A percentile compares a stretch with the other conserved stretches of the same genome.
phyloP scores from a whole-genome alignment of 2,888 invertebrate genomes.

The Scaeva pyrastri region DNA sequence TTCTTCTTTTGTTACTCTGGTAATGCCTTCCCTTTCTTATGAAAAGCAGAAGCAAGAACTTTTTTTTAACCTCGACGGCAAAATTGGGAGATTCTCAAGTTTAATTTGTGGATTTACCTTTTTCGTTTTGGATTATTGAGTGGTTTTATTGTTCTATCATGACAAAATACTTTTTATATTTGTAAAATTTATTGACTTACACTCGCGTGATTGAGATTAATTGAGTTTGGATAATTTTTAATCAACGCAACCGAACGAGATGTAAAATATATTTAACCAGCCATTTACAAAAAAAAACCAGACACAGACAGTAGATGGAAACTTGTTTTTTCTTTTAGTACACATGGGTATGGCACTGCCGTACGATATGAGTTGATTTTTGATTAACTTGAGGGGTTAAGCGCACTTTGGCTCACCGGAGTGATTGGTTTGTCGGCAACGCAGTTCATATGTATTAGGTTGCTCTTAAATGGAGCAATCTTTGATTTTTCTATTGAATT shows the following conservation, averaged over 20 bases:
- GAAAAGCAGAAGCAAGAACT: constrained; percentile 51
- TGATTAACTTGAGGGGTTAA: constrained; percentile 10
- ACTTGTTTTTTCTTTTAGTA: constrained; percentile 70
- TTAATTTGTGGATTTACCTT: constrained; percentile 61
- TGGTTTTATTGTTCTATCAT: constrained; percentile 60
- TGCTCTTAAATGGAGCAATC: too few relatives aligned
- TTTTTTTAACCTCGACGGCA: constrained; percentile 18
- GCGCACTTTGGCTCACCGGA: background rate
- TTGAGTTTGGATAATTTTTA: constrained; percentile 52
- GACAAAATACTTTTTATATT: constrained; percentile 51
- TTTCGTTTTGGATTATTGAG: constrained; percentile 29
- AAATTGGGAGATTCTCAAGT: constrained; percentile 30
- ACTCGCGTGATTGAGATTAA: constrained; percentile 64
- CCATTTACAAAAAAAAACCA: constrained; percentile 69
- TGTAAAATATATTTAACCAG: constrained; percentile 73
- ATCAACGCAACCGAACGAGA: constrained; percentile 62
- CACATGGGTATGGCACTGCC: constrained; percentile 52
- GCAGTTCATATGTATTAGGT: background rate
- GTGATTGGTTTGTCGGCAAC: constrained; percentile 2
- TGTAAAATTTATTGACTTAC: constrained; percentile 35
- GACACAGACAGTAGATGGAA: constrained; percentile 56
- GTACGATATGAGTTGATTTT: background rate
- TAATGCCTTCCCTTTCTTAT: constrained; percentile 68
- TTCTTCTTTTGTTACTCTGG: constrained; percentile 70
- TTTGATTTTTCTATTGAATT: too few relatives aligned